Evolutionary conservation across 2,888 invertebrate species (phyloP).

Genomic region (Taenaris catops): DNA sequence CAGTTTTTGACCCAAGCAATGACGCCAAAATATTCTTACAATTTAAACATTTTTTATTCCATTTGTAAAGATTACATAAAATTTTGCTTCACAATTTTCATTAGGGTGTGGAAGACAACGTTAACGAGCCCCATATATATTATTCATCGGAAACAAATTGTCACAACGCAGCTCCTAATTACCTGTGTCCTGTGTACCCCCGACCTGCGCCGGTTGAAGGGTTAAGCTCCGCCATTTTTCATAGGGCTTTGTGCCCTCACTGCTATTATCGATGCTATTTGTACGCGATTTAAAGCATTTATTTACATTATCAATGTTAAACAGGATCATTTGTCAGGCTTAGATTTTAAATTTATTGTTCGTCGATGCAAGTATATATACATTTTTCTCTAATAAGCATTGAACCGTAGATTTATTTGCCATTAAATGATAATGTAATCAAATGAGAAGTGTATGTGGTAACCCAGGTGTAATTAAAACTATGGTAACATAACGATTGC

Average conservation of each 20-base stretch:
- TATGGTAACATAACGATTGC: no score
- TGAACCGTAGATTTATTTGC: background rate
- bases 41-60: no score
- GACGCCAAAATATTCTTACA: no score
- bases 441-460: no score
- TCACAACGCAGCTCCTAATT: conserved; percentile 35
- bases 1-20: no score
- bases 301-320: conserved; percentile 28
- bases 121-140: conserved; percentile 20
- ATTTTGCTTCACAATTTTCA: background rate
- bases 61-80: no score
- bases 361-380: no score
- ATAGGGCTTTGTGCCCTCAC: conserved; percentile 30
- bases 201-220: conserved; percentile 34
- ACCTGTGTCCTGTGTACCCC: conserved; percentile 27
- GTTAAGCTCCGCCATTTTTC: conserved; percentile 48
- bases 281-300: conserved; percentile 37
- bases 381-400: no score
- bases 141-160: conserved; percentile 34
- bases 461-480: no score
- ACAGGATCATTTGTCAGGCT: conserved; percentile 23
- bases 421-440: background rate
- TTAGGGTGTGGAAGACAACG: background rate
- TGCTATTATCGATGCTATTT: conserved; percentile 38
- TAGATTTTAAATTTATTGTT: conserved; percentile 11